phyloP scores from a whole-genome alignment of 1,140 invertebrate genomes.

The Drosophila gunungcola region DNA sequence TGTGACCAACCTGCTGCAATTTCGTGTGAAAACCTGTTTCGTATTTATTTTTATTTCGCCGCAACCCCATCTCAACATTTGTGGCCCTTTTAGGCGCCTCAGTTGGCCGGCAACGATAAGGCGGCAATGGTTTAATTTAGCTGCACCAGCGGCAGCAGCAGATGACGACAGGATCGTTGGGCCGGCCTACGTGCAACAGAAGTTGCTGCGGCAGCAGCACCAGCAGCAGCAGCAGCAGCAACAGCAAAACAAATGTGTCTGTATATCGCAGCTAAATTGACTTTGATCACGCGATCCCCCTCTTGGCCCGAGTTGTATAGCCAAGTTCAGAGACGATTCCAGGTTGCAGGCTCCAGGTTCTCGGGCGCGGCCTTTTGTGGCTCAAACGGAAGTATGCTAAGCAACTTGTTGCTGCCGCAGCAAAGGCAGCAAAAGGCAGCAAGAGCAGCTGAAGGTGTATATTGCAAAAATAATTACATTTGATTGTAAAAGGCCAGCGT shows the following conservation, averaged over 20 bases:
- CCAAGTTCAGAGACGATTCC: constrained; percentile 33
- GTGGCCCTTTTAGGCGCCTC: constrained; percentile 66
- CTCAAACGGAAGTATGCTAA: constrained; percentile 82
- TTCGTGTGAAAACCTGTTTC: constrained; percentile 20
- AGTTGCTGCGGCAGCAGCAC: constrained; percentile 22
- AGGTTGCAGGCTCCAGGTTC: constrained; percentile 25
- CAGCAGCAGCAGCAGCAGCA: constrained; percentile 35
- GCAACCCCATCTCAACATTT: constrained; percentile 48
- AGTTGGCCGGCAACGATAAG: constrained; percentile 65
- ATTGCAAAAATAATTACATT: constrained; percentile 84
- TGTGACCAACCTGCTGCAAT: constrained; percentile 6
- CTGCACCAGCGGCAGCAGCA: constrained; percentile 62
- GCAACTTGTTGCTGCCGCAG: constrained; percentile 74
- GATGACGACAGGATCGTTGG: constrained; percentile 83
- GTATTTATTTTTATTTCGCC: neutral
- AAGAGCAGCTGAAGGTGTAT: constrained; percentile 77
- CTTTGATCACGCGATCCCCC: constrained; percentile 81
- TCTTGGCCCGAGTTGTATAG: constrained; percentile 33
- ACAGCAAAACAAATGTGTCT: constrained; percentile 77
- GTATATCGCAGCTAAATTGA: constrained; percentile 83
- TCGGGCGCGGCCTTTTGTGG: constrained; percentile 66
- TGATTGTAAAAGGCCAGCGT: constrained; percentile 81
- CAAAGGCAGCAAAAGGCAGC: constrained; percentile 2
- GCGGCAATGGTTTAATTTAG: constrained; percentile 82
- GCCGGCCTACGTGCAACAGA: constrained; percentile 65